Percentiles rank a stretch among this genome's conserved stretches.
These are phyloP conservation scores for Rutpela maculata DNA, from an alignment of 2,888 invertebrate genomes.

Conservation along the genomic window DNA sequence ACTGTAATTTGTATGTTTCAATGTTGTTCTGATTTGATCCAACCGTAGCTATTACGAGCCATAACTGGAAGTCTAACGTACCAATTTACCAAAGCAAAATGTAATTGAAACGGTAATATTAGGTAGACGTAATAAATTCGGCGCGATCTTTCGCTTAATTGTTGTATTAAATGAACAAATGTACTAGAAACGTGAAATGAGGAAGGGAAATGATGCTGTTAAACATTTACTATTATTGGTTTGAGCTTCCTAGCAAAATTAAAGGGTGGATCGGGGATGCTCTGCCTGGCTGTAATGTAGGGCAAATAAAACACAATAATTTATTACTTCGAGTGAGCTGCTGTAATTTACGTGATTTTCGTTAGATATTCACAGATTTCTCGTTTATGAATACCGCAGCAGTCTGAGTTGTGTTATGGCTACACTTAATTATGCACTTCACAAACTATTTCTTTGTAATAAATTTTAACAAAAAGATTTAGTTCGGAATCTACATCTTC, in stretches of 20 bases:
- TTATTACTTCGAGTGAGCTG: conserved; percentile 1
- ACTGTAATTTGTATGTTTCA: conserved; percentile 39
- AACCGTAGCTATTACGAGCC: conserved; percentile 55
- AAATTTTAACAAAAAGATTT: no score
- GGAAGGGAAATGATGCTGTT: conserved; percentile 59
- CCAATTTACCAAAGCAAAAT: conserved; percentile 56
- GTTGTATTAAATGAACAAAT: conserved; percentile 62
- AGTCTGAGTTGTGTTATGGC: background rate
- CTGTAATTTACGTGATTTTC: background rate
- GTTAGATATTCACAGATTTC: background rate
- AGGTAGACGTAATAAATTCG: conserved; percentile 56
- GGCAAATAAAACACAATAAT: conserved; percentile 4
- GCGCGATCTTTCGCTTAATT: conserved; percentile 61
- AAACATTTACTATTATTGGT: conserved; percentile 63
- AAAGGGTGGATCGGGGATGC: conserved; percentile 35
- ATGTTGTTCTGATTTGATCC: conserved; percentile 45
- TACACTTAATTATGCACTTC: no score
- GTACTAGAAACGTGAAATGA: conserved; percentile 60
- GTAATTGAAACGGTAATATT: conserved; percentile 56
- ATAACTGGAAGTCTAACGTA: conserved; percentile 54
- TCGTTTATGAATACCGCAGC: background rate
- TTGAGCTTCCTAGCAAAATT: conserved; percentile 50
- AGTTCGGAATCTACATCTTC: no score
- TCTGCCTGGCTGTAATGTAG: background rate
- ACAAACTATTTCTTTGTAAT: no score